Percentiles rank a stretch among this genome's conserved stretches.
These are phyloP conservation scores for Drosophila melanica DNA, from an alignment of 1,140 invertebrate species.

Conservation along the genomic window DNA sequence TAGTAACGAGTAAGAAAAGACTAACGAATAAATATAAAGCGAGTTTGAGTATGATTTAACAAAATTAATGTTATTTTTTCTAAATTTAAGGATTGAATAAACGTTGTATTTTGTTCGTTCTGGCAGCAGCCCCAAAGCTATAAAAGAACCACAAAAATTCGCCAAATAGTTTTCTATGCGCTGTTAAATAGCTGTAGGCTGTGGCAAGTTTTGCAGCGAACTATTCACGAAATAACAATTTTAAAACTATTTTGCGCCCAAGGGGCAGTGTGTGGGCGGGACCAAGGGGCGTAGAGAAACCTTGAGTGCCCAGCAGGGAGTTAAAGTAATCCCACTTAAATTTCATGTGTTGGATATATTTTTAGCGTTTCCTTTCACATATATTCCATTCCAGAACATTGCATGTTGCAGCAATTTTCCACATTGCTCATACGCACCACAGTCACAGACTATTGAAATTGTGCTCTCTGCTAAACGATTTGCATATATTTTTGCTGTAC, in stretches of 20 bases:
- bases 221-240: slow-evolving; percentile 1
- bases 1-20: not conserved
- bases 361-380: not conserved
- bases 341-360: not conserved
- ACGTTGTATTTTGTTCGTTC: not conserved
- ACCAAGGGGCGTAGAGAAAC: not conserved
- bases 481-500: slow-evolving; percentile 32
- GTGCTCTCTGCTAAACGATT: slow-evolving; percentile 25
- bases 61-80: too few species aligned
- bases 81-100: too few species aligned
- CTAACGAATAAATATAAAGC: too few species aligned
- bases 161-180: slow-evolving; percentile 5
- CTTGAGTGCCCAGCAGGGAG: not conserved
- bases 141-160: not conserved
- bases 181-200: slow-evolving; percentile 1
- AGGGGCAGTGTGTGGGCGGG: too few species aligned
- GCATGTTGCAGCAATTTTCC: slow-evolving; percentile 12
- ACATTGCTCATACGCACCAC: slow-evolving; percentile 41
- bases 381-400: not conserved
- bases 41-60: too few species aligned
- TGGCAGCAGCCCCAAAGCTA: not conserved
- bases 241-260: slow-evolving; percentile 3
- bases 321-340: not conserved
- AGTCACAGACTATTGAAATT: slow-evolving; percentile 13
- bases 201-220: slow-evolving; percentile 1